Evolutionary conservation across 2,113 vertebrate species (phyloP).

Genomic region (Beaufortia kweichowensis): DNA sequence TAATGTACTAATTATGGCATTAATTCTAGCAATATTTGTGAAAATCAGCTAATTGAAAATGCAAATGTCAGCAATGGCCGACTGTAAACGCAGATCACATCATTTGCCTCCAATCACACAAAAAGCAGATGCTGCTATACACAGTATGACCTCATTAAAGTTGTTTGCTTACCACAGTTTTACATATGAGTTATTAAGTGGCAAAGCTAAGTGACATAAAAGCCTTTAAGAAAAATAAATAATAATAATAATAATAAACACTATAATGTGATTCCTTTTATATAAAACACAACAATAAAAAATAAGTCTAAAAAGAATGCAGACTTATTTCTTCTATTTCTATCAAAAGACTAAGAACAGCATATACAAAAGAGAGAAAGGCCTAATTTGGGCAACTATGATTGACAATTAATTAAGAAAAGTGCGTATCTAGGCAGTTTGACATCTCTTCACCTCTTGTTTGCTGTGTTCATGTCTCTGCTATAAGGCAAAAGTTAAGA

Average conservation of each 20-base stretch:
- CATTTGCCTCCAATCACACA: neutral
- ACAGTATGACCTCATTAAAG: conserved; percentile 1
- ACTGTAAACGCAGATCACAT: neutral
- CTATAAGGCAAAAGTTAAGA: conserved; percentile 48
- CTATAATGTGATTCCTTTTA: neutral
- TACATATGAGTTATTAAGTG: neutral
- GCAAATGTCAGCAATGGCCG: neutral
- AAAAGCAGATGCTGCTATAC: neutral
- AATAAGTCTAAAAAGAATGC: conserved; percentile 17
- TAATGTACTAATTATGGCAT: neutral
- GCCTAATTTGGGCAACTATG: conserved; percentile 6
- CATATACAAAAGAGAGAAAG: conserved; percentile 37
- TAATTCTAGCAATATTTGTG: neutral
- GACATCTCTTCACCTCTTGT: conserved; percentile 37
- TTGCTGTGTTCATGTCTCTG: conserved; percentile 27
- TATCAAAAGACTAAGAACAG: conserved; percentile 47
- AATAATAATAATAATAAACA: neutral
- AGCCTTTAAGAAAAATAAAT: neutral
- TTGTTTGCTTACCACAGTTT: neutral
- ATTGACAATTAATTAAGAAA: conserved; percentile 6
- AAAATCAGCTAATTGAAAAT: neutral
- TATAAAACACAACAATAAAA: conserved; percentile 28
- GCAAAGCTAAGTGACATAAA: neutral
- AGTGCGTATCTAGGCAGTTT: conserved; percentile 41
- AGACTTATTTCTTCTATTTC: conserved; percentile 11